These are phyloP conservation scores for Macropus fuliginosus DNA, from an alignment of 2,797 vertebrate genomes.

Conservation along the genomic window DNA sequence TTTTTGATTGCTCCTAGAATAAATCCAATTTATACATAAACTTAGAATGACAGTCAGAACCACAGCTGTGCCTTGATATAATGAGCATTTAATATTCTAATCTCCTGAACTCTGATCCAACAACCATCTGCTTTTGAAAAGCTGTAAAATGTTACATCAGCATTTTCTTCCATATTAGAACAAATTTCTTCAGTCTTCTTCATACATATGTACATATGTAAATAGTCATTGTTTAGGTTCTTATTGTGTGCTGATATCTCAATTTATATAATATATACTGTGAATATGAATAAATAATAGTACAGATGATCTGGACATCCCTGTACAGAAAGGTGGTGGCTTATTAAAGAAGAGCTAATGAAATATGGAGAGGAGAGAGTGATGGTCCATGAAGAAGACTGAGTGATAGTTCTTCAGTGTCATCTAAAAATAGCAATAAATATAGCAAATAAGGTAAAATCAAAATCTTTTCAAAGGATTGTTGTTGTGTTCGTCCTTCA, in stretches of 20 bases:
- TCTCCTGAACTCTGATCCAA: constrained; percentile 78
- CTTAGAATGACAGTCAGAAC: constrained; percentile 75
- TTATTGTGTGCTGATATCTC: not conserved
- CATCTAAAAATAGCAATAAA: not conserved
- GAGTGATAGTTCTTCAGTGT: not conserved
- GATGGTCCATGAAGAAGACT: not conserved
- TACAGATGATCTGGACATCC: not conserved
- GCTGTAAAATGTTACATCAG: not conserved
- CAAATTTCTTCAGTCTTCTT: not conserved
- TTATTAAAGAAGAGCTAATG: not conserved
- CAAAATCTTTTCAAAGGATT: not conserved
- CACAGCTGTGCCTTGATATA: constrained; percentile 77
- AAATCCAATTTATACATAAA: constrained; percentile 75
- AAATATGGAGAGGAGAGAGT: not conserved
- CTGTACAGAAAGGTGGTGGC: not conserved
- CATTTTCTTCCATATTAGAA: not conserved
- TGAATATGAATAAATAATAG: not conserved
- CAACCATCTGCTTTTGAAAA: constrained; percentile 69
- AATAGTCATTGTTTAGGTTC: not conserved
- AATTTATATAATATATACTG: not conserved
- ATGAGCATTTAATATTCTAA: constrained; percentile 78
- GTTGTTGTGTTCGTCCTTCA: too few relatives aligned
- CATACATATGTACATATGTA: not conserved
- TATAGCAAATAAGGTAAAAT: not conserved
- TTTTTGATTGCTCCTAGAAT: constrained; percentile 81